Evolutionary conservation across 2,113 vertebrate species (phyloP).

Genomic region (Piaya cayana): DNA sequence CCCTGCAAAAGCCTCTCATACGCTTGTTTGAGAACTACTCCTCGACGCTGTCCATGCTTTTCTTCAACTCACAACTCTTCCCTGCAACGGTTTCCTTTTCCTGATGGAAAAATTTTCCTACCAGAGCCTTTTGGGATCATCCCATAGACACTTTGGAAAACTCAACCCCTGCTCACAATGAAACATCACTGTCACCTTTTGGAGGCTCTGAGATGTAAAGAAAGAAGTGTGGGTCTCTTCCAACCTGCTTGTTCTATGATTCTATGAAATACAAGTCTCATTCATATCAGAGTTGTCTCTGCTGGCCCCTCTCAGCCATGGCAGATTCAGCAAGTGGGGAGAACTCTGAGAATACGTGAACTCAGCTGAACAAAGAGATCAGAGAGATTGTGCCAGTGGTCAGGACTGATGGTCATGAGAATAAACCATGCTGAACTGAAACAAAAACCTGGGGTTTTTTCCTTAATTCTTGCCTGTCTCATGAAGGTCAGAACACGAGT

Average conservation of each 20-base stretch:
- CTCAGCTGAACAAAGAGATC: background rate
- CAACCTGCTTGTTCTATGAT: no score
- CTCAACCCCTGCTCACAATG: background rate
- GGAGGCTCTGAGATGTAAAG: background rate
- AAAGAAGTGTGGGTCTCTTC: no score
- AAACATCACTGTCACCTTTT: background rate
- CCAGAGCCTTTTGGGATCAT: background rate
- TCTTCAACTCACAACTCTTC: background rate
- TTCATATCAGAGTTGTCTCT: background rate
- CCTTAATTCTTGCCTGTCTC: background rate
- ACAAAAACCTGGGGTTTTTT: background rate
- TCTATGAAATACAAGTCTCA: background rate
- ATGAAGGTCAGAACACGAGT: background rate
- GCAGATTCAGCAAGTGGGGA: background rate
- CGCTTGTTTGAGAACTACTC: background rate
- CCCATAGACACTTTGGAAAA: background rate
- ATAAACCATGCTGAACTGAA: background rate
- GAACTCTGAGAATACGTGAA: background rate
- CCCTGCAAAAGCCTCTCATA: background rate
- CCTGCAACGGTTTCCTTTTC: background rate
- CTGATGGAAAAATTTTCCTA: background rate
- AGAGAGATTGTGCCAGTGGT: background rate
- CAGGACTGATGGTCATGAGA: background rate
- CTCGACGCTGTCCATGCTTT: background rate
- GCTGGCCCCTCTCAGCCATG: background rate